Evolutionary conservation across 2,797 vertebrate species (phyloP).

Genomic region (Thamnophis elegans): DNA sequence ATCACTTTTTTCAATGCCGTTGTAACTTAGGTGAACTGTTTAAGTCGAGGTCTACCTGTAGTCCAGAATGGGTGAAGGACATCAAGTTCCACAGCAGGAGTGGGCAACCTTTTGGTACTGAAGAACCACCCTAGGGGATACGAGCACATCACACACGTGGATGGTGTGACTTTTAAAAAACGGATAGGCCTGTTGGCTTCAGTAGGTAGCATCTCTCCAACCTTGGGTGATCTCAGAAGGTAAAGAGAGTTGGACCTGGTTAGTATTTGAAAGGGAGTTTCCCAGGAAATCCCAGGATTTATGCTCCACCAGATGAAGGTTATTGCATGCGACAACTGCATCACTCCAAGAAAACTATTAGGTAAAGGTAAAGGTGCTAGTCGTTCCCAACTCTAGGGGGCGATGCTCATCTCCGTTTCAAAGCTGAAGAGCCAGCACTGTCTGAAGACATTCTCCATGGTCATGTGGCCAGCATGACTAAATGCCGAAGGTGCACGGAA

Average conservation of each 20-base stretch:
- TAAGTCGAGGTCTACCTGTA: background rate
- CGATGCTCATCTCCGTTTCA: too few relatives aligned
- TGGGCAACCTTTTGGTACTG: background rate
- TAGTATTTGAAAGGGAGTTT: background rate
- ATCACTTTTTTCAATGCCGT: too few relatives aligned
- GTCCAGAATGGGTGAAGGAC: background rate
- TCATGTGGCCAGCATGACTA: too few relatives aligned
- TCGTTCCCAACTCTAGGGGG: too few relatives aligned
- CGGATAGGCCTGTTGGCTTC: background rate
- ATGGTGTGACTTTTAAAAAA: background rate
- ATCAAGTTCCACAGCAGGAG: background rate
- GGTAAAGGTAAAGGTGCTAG: too few relatives aligned
- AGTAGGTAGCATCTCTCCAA: background rate
- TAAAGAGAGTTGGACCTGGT: background rate
- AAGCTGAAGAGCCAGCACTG: too few relatives aligned
- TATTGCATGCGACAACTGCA: background rate
- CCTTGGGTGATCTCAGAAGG: background rate
- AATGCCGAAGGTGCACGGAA: too few relatives aligned
- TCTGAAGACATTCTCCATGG: too few relatives aligned
- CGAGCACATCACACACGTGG: background rate
- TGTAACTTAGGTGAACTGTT: too few relatives aligned
- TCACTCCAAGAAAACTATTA: background rate
- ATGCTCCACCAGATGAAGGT: background rate
- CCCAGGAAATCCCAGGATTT: background rate
- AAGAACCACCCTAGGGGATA: background rate